These are phyloP conservation scores for Diplazon laetatorius DNA, from an alignment of 2,888 invertebrate species.

Conservation along the genomic window DNA sequence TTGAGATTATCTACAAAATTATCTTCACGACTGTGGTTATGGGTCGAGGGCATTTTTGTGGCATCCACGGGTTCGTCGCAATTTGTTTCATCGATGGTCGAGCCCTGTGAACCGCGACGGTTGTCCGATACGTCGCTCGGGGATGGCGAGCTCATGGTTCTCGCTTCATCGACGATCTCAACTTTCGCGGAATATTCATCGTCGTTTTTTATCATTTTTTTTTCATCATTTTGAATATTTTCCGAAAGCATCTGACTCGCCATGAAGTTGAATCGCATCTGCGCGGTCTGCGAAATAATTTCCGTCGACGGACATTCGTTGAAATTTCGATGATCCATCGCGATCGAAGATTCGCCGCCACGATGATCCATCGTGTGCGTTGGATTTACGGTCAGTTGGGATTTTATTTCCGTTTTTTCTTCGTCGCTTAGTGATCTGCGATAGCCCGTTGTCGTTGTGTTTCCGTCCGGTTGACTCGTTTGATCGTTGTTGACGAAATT, in stretches of 20 bases:
- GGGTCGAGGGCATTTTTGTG: conserved; percentile 8
- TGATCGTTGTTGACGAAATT: conserved; percentile 25
- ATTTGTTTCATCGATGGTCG: background rate
- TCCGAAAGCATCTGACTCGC: conserved; percentile 79
- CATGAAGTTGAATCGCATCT: conserved; percentile 82
- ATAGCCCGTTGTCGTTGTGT: conserved; percentile 66
- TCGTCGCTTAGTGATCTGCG: conserved; percentile 85
- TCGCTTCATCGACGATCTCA: conserved; percentile 1
- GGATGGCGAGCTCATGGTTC: conserved; percentile 76
- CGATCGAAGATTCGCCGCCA: background rate
- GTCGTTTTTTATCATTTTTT: conserved; percentile 9
- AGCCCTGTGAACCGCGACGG: conserved; percentile 42
- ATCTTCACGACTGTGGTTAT: conserved; percentile 1
- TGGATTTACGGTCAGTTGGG: conserved; percentile 41
- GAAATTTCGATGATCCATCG: background rate
- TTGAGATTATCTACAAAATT: conserved; percentile 62
- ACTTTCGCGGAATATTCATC: conserved; percentile 15
- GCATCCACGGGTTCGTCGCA: conserved; percentile 46
- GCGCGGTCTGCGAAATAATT: conserved; percentile 71
- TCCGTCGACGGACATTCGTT: conserved; percentile 66
- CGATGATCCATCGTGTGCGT: no score
- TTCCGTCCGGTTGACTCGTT: conserved; percentile 4
- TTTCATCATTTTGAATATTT: conserved; percentile 52
- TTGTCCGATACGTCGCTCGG: conserved; percentile 81
- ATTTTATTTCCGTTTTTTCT: conserved; percentile 83